A percentile compares a stretch with the other conserved stretches of the same genome.
Conservation (phyloP, 2,888 invertebrate species). For the Meliscaeva auricollis region DNA sequence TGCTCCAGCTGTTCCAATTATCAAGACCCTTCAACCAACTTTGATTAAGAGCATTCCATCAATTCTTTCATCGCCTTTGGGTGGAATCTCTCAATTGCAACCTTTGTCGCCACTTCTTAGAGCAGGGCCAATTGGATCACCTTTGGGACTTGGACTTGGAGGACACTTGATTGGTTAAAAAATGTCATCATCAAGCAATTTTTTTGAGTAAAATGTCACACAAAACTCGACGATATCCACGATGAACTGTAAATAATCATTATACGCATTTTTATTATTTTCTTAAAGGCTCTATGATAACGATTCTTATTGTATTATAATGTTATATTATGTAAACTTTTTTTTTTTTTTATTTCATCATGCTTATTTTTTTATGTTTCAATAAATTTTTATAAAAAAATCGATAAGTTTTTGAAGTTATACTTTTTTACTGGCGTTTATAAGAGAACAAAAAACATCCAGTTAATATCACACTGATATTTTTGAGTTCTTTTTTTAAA, state of each 20-base stretch:
- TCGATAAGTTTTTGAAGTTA: background rate
- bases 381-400: conserved; percentile 19
- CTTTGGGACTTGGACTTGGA: conserved; percentile 20
- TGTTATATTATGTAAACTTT: background rate
- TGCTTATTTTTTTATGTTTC: conserved; percentile 7
- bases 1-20: conserved; percentile 54
- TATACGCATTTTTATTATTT: background rate
- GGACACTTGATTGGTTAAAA: conserved; percentile 25
- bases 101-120: conserved; percentile 38
- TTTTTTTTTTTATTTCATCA: conserved; percentile 2
- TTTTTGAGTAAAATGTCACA: conserved; percentile 1
- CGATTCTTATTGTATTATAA: conserved; percentile 12
- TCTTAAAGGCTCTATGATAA: conserved; percentile 7
- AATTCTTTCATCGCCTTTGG: conserved; percentile 11
- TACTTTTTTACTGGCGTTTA: too few species aligned
- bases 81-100: conserved; percentile 9
- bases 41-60: conserved; percentile 51
- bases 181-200: background rate
- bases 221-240: conserved; percentile 1
- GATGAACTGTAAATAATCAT: conserved; percentile 14
- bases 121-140: conserved; percentile 11
- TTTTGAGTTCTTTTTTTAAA: too few species aligned
- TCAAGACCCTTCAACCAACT: conserved; percentile 63
- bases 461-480: too few species aligned
- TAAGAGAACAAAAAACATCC: too few species aligned